Conservation (phyloP, 2,888 invertebrate species). For the Pterostichus madidus region DNA sequence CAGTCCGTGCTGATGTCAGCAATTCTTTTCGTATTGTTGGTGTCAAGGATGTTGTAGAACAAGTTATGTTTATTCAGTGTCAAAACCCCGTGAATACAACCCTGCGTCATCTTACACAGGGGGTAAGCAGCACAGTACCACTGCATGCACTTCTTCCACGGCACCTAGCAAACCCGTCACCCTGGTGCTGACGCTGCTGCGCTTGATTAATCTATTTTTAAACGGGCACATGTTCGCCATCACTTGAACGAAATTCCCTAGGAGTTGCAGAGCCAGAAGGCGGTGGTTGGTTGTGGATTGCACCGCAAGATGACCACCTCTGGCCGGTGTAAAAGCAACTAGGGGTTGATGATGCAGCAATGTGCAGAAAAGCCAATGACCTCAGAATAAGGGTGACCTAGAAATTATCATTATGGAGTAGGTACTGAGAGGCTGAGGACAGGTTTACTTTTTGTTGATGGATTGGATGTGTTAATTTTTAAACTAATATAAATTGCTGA, state of each 20-base stretch:
- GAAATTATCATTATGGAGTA: conserved; percentile 53
- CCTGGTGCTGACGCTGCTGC: conserved; percentile 39
- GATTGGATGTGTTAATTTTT: conserved; percentile 20
- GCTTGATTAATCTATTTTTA: conserved; percentile 66
- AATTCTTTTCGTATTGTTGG: conserved; percentile 47
- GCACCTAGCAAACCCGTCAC: conserved; percentile 41
- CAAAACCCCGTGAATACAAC: conserved; percentile 39
- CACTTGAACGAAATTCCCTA: conserved; percentile 43
- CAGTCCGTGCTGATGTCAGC: conserved; percentile 4
- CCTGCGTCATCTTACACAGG: conserved; percentile 30
- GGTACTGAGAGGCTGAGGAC: conserved; percentile 36
- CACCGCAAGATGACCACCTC: conserved; percentile 49
- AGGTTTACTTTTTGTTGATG: conserved; percentile 42
- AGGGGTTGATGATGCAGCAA: conserved; percentile 24
- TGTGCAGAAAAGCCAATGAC: conserved; percentile 55
- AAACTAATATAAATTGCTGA: conserved; percentile 18
- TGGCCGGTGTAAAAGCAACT: conserved; percentile 7
- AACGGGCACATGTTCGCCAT: conserved; percentile 58
- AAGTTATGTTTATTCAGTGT: conserved; percentile 55
- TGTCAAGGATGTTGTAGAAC: conserved; percentile 52
- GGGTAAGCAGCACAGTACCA: background rate
- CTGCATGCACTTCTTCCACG: conserved; percentile 19
- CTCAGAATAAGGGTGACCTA: conserved; percentile 64
- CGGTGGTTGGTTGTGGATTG: conserved; percentile 43
- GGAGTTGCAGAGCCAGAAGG: conserved; percentile 44